Conservation (phyloP, 2,797 vertebrate genomes). For the Pempheris klunzingeri region DNA sequence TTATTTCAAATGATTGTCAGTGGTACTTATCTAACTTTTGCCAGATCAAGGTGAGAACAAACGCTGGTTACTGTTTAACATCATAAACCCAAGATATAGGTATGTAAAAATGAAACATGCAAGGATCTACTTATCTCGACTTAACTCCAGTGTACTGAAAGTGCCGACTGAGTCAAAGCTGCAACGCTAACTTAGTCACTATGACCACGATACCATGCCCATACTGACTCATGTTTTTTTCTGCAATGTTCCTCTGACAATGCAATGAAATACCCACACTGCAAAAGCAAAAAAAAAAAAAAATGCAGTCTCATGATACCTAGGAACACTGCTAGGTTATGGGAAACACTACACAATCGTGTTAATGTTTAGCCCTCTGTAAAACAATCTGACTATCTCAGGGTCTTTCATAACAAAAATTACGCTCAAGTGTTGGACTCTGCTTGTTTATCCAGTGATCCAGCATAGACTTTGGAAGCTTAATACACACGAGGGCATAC, state of each 20-base stretch:
- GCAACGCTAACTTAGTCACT: background rate
- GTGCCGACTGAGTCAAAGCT: background rate
- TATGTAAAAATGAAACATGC: no score
- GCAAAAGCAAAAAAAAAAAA: constrained; percentile 18
- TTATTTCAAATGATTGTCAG: background rate
- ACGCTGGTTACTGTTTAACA: background rate
- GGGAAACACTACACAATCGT: background rate
- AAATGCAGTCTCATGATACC: background rate
- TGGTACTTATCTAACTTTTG: background rate
- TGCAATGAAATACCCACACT: constrained; percentile 6
- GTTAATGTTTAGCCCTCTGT: constrained; percentile 42
- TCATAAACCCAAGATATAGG: constrained; percentile 9
- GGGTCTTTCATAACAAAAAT: constrained; percentile 5
- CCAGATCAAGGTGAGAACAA: background rate
- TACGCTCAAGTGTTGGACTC: constrained; percentile 3
- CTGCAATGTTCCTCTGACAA: background rate
- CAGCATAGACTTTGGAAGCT: constrained; percentile 25
- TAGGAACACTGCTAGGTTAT: constrained; percentile 2
- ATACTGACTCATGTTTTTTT: background rate
- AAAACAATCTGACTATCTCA: constrained; percentile 32
- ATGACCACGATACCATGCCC: background rate
- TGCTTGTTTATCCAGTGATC: constrained; percentile 47
- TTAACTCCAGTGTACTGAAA: background rate
- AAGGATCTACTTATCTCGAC: no score
- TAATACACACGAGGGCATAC: constrained; percentile 20